These are phyloP conservation scores for Aphelocoma californica DNA, from an alignment of 2,797 vertebrate species.

Conservation along the genomic window DNA sequence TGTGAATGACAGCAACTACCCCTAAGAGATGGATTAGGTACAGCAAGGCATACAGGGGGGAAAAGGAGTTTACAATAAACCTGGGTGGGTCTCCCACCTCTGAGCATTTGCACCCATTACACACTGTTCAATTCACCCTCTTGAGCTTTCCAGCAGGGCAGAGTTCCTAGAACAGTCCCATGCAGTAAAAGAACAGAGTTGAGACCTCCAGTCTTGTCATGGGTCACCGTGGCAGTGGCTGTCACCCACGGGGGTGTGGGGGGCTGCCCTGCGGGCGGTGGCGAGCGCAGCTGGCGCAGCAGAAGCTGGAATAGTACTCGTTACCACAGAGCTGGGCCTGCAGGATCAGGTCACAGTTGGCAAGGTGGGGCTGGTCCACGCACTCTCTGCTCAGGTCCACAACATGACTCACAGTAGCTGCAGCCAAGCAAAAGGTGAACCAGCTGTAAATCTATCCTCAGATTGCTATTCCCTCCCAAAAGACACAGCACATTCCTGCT, in stretches of 20 bases:
- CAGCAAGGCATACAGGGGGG: neutral
- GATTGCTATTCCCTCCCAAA: neutral
- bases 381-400: conserved; percentile 75
- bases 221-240: fast-evolving
- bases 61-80: neutral
- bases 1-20: neutral
- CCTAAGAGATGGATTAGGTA: neutral
- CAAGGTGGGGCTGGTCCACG: conserved; percentile 89
- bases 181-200: neutral
- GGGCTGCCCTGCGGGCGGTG: conserved; percentile 17
- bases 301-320: conserved; percentile 92
- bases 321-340: conserved; percentile 90
- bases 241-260: conserved; percentile 30
- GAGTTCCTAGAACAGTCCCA: neutral
- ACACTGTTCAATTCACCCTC: neutral
- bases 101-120: neutral
- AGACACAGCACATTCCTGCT: neutral
- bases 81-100: neutral
- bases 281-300: conserved; percentile 90
- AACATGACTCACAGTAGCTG: neutral
- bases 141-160: neutral
- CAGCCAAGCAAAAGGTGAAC: neutral
- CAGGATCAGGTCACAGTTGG: conserved; percentile 93
- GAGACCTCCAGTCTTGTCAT: neutral
- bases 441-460: neutral